phyloP scores from a whole-genome alignment of 1,140 invertebrate species.

The Drosophila sturtevanti region DNA sequence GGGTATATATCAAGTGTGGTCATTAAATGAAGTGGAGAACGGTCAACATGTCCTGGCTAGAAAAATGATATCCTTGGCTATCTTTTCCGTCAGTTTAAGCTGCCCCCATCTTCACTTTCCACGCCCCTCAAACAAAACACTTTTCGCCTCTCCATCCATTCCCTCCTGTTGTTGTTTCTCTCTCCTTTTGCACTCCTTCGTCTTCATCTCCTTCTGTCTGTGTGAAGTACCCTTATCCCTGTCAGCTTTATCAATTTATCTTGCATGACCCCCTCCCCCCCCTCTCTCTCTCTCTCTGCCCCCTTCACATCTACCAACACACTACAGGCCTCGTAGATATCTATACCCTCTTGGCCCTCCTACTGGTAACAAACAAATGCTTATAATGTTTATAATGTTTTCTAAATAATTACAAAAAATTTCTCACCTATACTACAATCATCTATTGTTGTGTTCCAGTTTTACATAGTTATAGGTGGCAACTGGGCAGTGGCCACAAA shows the following conservation, averaged over 20 bases:
- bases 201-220: too few relatives aligned
- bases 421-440: conserved; percentile 33
- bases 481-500: not conserved
- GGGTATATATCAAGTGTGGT: conserved; percentile 1
- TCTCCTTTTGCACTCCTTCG: too few relatives aligned
- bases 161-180: not conserved
- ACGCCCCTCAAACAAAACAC: not conserved
- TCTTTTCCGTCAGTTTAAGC: not conserved
- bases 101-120: too few relatives aligned
- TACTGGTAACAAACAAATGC: conserved; percentile 30
- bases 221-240: conserved; percentile 37
- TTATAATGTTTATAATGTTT: conserved; percentile 55
- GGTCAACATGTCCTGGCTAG: conserved; percentile 5
- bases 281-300: too few relatives aligned
- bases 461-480: not conserved
- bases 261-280: conserved; percentile 29
- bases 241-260: conserved; percentile 68
- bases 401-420: conserved; percentile 74
- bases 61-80: conserved; percentile 7
- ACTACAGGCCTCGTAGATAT: too few relatives aligned
- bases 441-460: not conserved
- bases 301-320: too few relatives aligned
- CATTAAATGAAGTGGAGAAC: conserved; percentile 8
- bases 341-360: not conserved
- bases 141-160: not conserved